Conservation (phyloP, 1,140 invertebrate species). For the Papilio polyxenes region DNA sequence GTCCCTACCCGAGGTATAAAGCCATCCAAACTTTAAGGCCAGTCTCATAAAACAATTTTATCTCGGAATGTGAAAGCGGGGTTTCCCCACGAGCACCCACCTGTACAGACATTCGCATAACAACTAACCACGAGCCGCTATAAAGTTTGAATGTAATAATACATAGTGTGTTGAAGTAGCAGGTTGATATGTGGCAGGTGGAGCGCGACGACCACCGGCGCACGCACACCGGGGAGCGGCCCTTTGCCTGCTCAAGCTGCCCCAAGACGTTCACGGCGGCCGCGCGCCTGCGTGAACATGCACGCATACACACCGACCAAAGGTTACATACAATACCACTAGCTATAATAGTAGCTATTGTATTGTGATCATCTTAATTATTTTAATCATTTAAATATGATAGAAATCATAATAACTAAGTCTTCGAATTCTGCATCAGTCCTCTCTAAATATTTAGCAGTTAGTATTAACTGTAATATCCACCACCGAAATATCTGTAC, state of each 20-base stretch:
- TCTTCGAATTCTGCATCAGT: too few relatives aligned
- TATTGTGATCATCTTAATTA: too few relatives aligned
- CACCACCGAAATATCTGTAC: too few relatives aligned
- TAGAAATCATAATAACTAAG: too few relatives aligned
- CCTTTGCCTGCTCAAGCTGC: slow-evolving; percentile 79
- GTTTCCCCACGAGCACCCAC: too few relatives aligned
- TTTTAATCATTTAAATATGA: too few relatives aligned
- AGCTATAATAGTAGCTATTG: too few relatives aligned
- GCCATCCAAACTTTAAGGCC: not conserved
- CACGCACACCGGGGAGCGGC: slow-evolving; percentile 80
- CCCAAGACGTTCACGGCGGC: slow-evolving; percentile 79
- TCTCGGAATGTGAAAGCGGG: too few relatives aligned
- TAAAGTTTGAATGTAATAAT: not conserved
- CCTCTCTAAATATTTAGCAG: too few relatives aligned
- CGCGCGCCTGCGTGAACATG: slow-evolving; percentile 79
- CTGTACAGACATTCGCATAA: not conserved
- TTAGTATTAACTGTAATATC: too few relatives aligned
- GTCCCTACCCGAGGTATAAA: not conserved
- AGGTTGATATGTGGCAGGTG: slow-evolving; percentile 57
- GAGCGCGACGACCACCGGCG: slow-evolving; percentile 82
- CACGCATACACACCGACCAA: slow-evolving; percentile 83
- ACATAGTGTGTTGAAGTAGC: not conserved
- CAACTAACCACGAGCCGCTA: not conserved
- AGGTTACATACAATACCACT: slow-evolving; percentile 56
- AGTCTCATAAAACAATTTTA: too few relatives aligned